Conservation (phyloP, 92 coral and sea anemone genomes). For the Zoanthus gigantus region DNA sequence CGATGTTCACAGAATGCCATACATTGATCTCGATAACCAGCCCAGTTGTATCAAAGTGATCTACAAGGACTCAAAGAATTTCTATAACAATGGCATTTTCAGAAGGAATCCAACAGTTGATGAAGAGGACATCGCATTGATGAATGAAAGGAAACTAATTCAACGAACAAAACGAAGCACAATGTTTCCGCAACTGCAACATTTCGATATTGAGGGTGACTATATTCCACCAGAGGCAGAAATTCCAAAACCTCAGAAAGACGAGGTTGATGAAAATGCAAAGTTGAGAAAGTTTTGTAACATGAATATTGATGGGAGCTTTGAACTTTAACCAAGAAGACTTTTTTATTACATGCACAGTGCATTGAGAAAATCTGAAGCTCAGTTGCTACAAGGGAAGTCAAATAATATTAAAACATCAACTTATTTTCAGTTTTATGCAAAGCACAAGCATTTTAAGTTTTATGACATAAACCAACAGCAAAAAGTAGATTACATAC, state of each 20-base stretch:
- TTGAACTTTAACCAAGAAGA: neutral
- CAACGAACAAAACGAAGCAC: neutral
- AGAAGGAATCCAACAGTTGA: neutral
- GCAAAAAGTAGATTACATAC: no score
- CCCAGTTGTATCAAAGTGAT: constrained; percentile 69
- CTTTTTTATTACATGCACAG: neutral
- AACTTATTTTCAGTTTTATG: neutral
- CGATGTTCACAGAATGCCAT: constrained; percentile 48
- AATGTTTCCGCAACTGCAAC: neutral
- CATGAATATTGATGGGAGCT: constrained; percentile 20
- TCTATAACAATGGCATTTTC: neutral
- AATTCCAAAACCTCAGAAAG: neutral
- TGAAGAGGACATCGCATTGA: neutral
- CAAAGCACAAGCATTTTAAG: neutral
- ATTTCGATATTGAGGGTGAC: neutral
- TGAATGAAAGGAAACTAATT: neutral
- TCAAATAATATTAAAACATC: neutral
- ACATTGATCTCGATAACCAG: constrained; percentile 66
- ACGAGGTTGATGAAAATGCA: neutral
- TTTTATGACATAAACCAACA: no score
- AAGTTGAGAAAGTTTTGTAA: constrained; percentile 23
- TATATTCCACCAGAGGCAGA: neutral
- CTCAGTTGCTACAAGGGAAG: neutral
- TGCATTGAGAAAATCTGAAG: neutral
- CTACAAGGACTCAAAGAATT: constrained; percentile 49